Conservation (phyloP, 1,140 invertebrate genomes). For the Lycorma delicatula region DNA sequence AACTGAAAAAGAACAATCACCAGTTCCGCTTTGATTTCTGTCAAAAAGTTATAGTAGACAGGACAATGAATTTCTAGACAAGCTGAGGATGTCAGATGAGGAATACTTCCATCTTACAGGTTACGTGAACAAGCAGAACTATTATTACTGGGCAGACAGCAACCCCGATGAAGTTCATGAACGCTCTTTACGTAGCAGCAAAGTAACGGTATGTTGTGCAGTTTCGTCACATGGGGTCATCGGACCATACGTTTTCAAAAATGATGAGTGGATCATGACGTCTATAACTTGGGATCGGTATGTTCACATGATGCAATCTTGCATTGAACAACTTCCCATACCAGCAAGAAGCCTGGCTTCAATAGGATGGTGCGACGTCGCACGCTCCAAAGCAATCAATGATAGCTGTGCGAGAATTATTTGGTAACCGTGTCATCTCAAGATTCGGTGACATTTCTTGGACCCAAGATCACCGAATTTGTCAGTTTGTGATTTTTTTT, state of each 20-base stretch:
- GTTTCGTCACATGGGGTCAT: slow-evolving; percentile 24
- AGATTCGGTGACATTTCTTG: too few relatives aligned
- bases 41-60: neutral
- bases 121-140: slow-evolving; percentile 36
- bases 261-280: slow-evolving; percentile 19
- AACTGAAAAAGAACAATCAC: too few relatives aligned
- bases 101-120: slow-evolving; percentile 35
- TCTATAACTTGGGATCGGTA: slow-evolving; percentile 23
- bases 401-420: too few relatives aligned
- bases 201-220: slow-evolving; percentile 32
- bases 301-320: slow-evolving; percentile 20
- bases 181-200: slow-evolving; percentile 32
- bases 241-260: slow-evolving; percentile 24
- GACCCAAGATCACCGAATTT: too few relatives aligned
- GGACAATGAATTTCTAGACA: neutral
- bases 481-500: too few relatives aligned
- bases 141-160: slow-evolving; percentile 27
- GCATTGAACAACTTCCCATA: too few relatives aligned
- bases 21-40: too few relatives aligned
- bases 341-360: too few relatives aligned
- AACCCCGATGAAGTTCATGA: slow-evolving; percentile 31
- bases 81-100: slow-evolving; percentile 29
- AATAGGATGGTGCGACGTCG: too few relatives aligned
- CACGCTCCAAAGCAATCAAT: too few relatives aligned
- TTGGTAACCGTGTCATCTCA: too few relatives aligned